These are phyloP conservation scores for Pseudanteris insignis DNA, from an alignment of 2,888 invertebrate species.

Conservation along the genomic window DNA sequence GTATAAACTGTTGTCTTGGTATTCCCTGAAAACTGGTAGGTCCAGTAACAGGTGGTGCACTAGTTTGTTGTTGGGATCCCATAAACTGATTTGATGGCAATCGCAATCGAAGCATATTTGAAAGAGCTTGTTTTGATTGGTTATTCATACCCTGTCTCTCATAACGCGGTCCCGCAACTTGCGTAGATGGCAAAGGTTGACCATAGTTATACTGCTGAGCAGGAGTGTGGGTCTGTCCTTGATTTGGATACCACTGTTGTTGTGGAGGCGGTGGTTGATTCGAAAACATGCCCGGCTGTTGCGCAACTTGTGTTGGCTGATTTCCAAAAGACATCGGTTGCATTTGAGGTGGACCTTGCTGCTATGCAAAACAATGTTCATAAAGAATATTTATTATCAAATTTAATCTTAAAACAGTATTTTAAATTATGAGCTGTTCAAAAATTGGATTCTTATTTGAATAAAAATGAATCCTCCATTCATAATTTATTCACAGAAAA, in stretches of 20 bases:
- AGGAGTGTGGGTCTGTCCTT: slow-evolving; percentile 56
- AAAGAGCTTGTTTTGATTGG: slow-evolving; percentile 85
- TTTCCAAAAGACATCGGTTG: slow-evolving; percentile 59
- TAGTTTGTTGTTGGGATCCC: slow-evolving; percentile 60
- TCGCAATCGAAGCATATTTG: slow-evolving; percentile 83
- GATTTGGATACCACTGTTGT: slow-evolving; percentile 65
- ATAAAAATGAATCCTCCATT: no score
- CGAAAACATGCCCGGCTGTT: slow-evolving; percentile 64
- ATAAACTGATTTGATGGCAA: slow-evolving; percentile 72
- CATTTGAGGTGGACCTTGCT: slow-evolving; percentile 55
- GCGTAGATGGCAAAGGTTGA: slow-evolving; percentile 67
- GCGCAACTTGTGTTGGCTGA: slow-evolving; percentile 61
- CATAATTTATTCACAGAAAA: no score
- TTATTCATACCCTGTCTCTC: slow-evolving; percentile 70
- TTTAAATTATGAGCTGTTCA: no score
- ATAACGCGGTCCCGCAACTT: slow-evolving; percentile 59
- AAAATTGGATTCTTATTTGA: no score
- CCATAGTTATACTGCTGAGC: slow-evolving; percentile 67
- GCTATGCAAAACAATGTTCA: slow-evolving; percentile 13
- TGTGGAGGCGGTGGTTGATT: slow-evolving; percentile 66
- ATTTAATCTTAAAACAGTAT: no score
- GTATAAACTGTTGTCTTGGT: slow-evolving; percentile 66
- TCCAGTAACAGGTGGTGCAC: slow-evolving; percentile 56
- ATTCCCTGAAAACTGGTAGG: slow-evolving; percentile 64
- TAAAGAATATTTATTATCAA: no score